Percentiles rank a stretch among this genome's conserved stretches.
Conservation (phyloP, 2,888 invertebrate genomes). For the Microplitis deprimator region DNA sequence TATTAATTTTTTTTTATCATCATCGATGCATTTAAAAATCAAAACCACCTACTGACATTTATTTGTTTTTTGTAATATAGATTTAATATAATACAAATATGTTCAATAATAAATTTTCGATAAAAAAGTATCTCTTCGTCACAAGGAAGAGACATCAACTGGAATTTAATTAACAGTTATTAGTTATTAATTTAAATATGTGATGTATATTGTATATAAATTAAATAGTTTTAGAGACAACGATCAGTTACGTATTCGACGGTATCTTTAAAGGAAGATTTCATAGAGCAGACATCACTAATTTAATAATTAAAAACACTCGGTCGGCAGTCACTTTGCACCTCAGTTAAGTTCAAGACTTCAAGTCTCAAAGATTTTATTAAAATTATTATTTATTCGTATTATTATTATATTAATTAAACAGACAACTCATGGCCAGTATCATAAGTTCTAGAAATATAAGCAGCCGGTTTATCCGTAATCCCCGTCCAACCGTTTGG, state of each 20-base stretch:
- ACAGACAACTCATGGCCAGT: conserved; percentile 27
- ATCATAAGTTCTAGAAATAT: conserved; percentile 49
- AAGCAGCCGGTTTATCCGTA: conserved; percentile 55
- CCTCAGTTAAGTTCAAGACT: background rate
- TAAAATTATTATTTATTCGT: conserved; percentile 20
- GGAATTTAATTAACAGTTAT: background rate
- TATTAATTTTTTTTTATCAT: background rate
- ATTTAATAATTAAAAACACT: background rate
- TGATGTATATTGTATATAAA: background rate
- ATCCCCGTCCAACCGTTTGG: conserved; percentile 62
- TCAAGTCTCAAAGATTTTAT: background rate
- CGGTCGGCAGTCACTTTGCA: conserved; percentile 6
- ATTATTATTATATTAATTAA: conserved; percentile 8
- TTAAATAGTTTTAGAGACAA: background rate
- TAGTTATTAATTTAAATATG: background rate
- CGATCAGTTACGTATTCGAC: background rate
- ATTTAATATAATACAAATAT: background rate
- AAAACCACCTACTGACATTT: background rate
- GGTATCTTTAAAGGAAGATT: conserved; percentile 7
- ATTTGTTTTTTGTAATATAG: background rate
- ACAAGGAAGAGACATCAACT: background rate
- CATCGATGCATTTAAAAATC: background rate
- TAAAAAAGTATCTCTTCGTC: background rate
- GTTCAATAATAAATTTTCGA: background rate
- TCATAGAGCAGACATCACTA: background rate